phyloP scores from a whole-genome alignment of 92 coral and sea anemone genomes.

The Porites cylindrica region DNA sequence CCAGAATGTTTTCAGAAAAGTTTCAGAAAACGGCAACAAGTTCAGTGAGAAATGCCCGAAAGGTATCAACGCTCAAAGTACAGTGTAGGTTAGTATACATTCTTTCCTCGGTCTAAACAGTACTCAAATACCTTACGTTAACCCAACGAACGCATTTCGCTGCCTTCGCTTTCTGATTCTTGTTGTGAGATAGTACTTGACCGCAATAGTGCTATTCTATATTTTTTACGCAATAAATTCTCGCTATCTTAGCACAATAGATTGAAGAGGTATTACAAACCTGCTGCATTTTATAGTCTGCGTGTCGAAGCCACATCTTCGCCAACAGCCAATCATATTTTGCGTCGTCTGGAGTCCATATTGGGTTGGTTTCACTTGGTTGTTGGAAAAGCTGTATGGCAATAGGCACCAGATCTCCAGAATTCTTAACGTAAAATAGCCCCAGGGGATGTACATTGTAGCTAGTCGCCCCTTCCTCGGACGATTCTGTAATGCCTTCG shows the following conservation, averaged over 20 bases:
- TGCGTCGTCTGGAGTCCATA: slow-evolving; percentile 86
- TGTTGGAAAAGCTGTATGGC: slow-evolving; percentile 82
- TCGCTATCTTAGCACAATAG: neutral
- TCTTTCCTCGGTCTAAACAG: too few species aligned
- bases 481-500: slow-evolving; percentile 38
- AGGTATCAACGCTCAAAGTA: too few species aligned
- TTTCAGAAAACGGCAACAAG: too few species aligned
- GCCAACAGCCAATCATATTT: slow-evolving; percentile 84
- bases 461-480: slow-evolving; percentile 9
- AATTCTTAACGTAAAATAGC: slow-evolving; percentile 80
- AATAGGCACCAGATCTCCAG: slow-evolving; percentile 84
- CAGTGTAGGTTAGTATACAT: too few species aligned
- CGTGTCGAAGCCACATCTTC: slow-evolving; percentile 87
- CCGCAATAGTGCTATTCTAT: too few species aligned
- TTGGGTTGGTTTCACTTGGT: slow-evolving; percentile 79
- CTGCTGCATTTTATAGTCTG: slow-evolving; percentile 86
- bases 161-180: too few species aligned
- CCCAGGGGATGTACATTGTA: slow-evolving; percentile 74
- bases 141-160: too few species aligned
- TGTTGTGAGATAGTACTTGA: too few species aligned
- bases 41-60: too few species aligned
- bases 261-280: slow-evolving; percentile 23
- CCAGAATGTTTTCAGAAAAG: too few species aligned
- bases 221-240: neutral
- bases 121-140: too few species aligned